These are phyloP conservation scores for Gibbula magus DNA, from an alignment of 2,888 invertebrate species.

Conservation along the genomic window DNA sequence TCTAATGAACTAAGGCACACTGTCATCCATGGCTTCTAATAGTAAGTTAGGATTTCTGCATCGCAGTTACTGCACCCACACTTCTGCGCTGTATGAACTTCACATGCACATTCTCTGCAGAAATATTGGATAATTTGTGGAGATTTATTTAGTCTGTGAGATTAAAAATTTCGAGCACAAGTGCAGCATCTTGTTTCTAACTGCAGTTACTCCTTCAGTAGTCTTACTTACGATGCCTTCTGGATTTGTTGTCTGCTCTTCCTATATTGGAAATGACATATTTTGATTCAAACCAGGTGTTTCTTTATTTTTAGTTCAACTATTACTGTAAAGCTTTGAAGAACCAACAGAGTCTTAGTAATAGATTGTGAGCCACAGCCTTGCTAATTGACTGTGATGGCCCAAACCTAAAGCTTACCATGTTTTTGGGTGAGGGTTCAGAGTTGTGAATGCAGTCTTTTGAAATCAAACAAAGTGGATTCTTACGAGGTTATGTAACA, in stretches of 20 bases:
- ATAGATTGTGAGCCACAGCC: neutral
- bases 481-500: neutral
- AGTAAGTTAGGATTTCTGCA: neutral
- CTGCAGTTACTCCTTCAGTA: neutral
- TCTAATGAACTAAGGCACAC: neutral
- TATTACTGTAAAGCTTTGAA: conserved; percentile 14
- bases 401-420: neutral
- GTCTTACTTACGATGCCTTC: neutral
- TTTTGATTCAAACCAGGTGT: conserved; percentile 15
- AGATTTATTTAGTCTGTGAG: conserved; percentile 10
- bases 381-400: conserved; percentile 16
- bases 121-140: conserved; percentile 4
- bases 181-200: neutral
- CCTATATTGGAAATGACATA: conserved; percentile 1
- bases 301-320: neutral
- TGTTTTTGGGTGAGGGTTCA: neutral
- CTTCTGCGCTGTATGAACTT: neutral
- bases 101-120: neutral
- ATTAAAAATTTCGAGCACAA: neutral
- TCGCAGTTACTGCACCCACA: neutral
- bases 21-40: no score
- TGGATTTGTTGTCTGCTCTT: neutral
- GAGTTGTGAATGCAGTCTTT: neutral
- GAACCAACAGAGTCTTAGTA: neutral
- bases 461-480: neutral